A percentile compares a stretch with the other conserved stretches of the same genome.
phyloP scores from a whole-genome alignment of 2,113 vertebrate species.

The Balaenoptera acutorostrata region DNA sequence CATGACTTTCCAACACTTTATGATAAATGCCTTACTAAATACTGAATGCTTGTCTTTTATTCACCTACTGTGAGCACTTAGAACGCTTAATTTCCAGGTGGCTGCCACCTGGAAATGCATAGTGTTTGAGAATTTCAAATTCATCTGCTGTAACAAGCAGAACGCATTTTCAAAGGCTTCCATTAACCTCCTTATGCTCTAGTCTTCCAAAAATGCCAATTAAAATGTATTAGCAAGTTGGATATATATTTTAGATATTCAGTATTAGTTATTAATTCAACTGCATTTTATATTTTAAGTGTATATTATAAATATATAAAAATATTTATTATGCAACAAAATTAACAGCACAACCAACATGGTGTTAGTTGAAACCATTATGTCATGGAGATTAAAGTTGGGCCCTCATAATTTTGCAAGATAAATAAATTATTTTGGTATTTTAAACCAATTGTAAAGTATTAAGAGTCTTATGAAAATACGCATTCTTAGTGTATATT shows the following conservation, averaged over 20 bases:
- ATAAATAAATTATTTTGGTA: not conserved
- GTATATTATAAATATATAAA: not conserved
- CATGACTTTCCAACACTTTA: constrained; percentile 37
- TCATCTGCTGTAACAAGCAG: constrained; percentile 29
- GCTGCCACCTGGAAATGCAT: constrained; percentile 59
- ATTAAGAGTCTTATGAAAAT: constrained; percentile 27
- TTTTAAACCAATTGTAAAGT: not conserved
- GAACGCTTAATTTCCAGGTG: constrained; percentile 66
- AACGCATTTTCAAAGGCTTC: constrained; percentile 28
- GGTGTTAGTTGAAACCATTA: not conserved
- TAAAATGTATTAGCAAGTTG: constrained; percentile 32
- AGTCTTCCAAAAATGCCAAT: constrained; percentile 19
- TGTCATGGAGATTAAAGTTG: not conserved
- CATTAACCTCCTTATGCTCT: constrained; percentile 6
- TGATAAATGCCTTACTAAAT: constrained; percentile 62
- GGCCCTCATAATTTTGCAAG: not conserved
- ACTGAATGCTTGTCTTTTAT: constrained; percentile 68
- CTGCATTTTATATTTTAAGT: constrained; percentile 18
- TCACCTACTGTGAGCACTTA: constrained; percentile 66
- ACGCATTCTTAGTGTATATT: not conserved
- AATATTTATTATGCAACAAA: not conserved
- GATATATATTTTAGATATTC: not conserved
- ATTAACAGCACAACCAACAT: not conserved
- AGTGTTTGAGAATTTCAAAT: constrained; percentile 60
- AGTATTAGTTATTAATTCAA: not conserved